Evolutionary conservation across 2,113 vertebrate genomes (phyloP), one percentile per base, ranked within the genome.

Genomic region (Pygoscelis adeliae): DNA sequence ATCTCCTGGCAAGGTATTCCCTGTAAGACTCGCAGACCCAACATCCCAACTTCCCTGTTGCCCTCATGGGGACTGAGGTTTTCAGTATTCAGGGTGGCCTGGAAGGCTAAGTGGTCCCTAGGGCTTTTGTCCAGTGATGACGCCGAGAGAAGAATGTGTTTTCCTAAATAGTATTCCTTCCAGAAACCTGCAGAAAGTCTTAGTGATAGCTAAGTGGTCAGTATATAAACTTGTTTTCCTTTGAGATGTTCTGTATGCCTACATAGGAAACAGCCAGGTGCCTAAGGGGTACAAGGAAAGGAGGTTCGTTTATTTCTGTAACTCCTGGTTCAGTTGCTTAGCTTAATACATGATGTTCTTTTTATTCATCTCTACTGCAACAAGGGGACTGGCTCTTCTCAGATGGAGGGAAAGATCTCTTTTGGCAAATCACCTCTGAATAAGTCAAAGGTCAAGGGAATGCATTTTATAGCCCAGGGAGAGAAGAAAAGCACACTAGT

Each of bases 131-230:
- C 42, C 59, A 82, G 32, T 29, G 13, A 19, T 29, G 40, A 46
- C 1, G 3, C 6, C 52, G n/a, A n/a, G 20, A 65, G 44, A 46
- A 61, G 7, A 59, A 52, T 0, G 4, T 47, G 6, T n/a, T 81
- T 66, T 66, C 36, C 46, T 76, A 52, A 67, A 38, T 2, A 56
- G 4, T 38, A 62, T 58, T 94, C 34, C 27, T 49, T 93, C 53
- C 34, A 63, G 52, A 87, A 96, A 79, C 11, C n/a, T 55, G 22
- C 18, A 74, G 40, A 32, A 67, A 78, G 19, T 32, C 42, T 82
- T 38, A 32, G 8, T 27, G 25, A 63, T 15, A 56, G 42, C 20
- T 32, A 62, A 83, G 32, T 25, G n/a, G 26, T 58, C 53, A 59
- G 22, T 59, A 56, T 62, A 70, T 47, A 49, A 70, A 40, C 11